Conservation (phyloP, 2,113 vertebrate species). For the Ardeotis arabs region DNA sequence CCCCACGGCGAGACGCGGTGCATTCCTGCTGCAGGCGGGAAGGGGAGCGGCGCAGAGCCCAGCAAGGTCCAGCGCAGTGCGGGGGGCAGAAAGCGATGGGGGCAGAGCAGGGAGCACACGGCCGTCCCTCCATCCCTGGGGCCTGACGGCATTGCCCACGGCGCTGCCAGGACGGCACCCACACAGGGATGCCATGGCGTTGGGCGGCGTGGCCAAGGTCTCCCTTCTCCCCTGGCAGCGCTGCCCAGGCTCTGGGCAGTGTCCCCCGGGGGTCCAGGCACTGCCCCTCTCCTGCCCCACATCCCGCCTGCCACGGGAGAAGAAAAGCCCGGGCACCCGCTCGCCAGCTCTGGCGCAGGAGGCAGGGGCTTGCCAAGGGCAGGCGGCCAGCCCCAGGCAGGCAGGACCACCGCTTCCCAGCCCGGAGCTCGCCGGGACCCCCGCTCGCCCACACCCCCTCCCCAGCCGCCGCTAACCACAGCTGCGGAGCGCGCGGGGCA, state of each 20-base stretch:
- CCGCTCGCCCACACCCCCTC: background rate
- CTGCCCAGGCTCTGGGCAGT: background rate
- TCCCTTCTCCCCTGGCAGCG: background rate
- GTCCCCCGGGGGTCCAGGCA: background rate
- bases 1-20: background rate
- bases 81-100: background rate
- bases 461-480: background rate
- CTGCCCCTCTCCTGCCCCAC: background rate
- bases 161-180: background rate
- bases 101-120: background rate
- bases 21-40: background rate
- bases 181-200: rapidly evolving
- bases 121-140: background rate
- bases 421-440: background rate
- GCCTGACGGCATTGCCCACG: background rate
- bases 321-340: background rate
- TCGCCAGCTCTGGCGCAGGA: background rate
- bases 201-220: background rate
- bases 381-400: background rate
- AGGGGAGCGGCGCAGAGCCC: background rate
- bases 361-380: background rate
- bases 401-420: background rate
- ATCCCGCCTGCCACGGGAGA: background rate
- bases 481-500: background rate
- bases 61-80: background rate